These are phyloP conservation scores for Pocillopora meandrina DNA, from an alignment of 92 coral and sea anemone genomes.

Conservation along the genomic window DNA sequence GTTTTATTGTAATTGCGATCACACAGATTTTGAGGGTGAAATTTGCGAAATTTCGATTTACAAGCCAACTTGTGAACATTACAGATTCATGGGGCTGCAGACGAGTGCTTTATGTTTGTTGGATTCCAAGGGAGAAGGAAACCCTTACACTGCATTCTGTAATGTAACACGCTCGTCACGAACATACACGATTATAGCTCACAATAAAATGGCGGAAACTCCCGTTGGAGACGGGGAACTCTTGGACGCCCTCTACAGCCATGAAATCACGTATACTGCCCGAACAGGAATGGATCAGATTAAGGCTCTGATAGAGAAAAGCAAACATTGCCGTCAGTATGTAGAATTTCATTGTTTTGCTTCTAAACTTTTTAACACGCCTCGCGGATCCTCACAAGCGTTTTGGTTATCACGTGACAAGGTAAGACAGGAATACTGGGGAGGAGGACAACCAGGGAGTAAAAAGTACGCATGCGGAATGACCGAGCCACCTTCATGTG, in stretches of 20 bases:
- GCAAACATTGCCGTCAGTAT: slow-evolving; percentile 76
- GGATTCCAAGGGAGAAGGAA: slow-evolving; percentile 57
- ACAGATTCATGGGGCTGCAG: slow-evolving; percentile 66
- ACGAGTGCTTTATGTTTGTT: slow-evolving; percentile 67
- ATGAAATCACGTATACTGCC: slow-evolving; percentile 50
- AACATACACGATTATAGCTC: slow-evolving; percentile 66
- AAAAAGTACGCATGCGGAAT: slow-evolving; percentile 74
- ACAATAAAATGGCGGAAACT: slow-evolving; percentile 54
- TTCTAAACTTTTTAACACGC: slow-evolving; percentile 54
- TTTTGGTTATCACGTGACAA: slow-evolving; percentile 69
- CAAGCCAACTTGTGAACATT: slow-evolving; percentile 77
- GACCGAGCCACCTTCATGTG: slow-evolving; percentile 41
- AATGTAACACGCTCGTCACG: slow-evolving; percentile 55
- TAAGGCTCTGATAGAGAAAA: slow-evolving; percentile 45
- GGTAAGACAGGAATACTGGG: slow-evolving; percentile 69
- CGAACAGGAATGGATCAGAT: slow-evolving; percentile 43
- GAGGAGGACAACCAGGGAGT: slow-evolving; percentile 69
- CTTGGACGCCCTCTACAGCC: slow-evolving; percentile 28
- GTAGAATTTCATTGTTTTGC: slow-evolving; percentile 76
- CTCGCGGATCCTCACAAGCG: slow-evolving; percentile 51
- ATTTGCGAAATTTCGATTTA: slow-evolving; percentile 71
- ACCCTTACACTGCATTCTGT: slow-evolving; percentile 79
- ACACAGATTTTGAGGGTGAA: slow-evolving; percentile 65
- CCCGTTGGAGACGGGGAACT: slow-evolving; percentile 42
- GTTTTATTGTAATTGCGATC: slow-evolving; percentile 64